phyloP scores from a whole-genome alignment of 2,888 invertebrate genomes.

The Apocheima hispidaria region DNA sequence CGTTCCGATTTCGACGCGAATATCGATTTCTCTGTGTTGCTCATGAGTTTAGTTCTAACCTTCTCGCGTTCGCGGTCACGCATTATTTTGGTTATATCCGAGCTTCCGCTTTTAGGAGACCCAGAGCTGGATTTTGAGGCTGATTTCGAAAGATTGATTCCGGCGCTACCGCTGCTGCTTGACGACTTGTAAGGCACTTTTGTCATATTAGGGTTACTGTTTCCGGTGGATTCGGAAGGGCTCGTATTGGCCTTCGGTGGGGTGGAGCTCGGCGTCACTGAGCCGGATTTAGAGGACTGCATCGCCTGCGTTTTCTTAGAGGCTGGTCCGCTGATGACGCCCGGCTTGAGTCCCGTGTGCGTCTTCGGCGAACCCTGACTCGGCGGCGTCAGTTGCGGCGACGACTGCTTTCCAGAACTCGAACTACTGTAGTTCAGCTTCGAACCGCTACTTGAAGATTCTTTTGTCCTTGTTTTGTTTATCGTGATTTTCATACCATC shows the following conservation, averaged over 20 bases:
- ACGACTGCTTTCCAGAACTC: slow-evolving; percentile 79
- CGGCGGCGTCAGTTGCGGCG: slow-evolving; percentile 78
- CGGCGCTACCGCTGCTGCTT: slow-evolving; percentile 69
- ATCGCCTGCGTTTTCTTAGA: slow-evolving; percentile 91
- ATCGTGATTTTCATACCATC: slow-evolving; percentile 97
- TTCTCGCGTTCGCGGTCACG: slow-evolving; percentile 87
- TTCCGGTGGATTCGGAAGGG: slow-evolving; percentile 70
- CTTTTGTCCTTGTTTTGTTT: slow-evolving; percentile 94
- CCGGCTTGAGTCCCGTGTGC: slow-evolving; percentile 94
- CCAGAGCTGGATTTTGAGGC: slow-evolving; percentile 83
- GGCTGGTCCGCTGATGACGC: slow-evolving; percentile 94
- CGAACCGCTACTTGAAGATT: slow-evolving; percentile 83
- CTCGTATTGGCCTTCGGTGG: slow-evolving; percentile 78
- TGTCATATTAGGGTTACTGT: slow-evolving; percentile 61
- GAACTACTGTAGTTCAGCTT: slow-evolving; percentile 77
- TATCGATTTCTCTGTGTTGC: slow-evolving; percentile 87
- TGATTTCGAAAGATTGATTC: slow-evolving; percentile 80
- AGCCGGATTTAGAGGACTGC: slow-evolving; percentile 81
- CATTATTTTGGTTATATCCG: slow-evolving; percentile 85
- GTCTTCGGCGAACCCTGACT: slow-evolving; percentile 91
- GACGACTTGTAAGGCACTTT: slow-evolving; percentile 84
- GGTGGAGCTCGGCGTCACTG: slow-evolving; percentile 68
- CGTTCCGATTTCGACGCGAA: slow-evolving; percentile 88
- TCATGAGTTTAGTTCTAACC: slow-evolving; percentile 86
- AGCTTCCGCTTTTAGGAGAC: slow-evolving; percentile 87